These are phyloP conservation scores for Pachycephala philippinensis DNA, from an alignment of 2,113 vertebrate species.

Conservation along the genomic window DNA sequence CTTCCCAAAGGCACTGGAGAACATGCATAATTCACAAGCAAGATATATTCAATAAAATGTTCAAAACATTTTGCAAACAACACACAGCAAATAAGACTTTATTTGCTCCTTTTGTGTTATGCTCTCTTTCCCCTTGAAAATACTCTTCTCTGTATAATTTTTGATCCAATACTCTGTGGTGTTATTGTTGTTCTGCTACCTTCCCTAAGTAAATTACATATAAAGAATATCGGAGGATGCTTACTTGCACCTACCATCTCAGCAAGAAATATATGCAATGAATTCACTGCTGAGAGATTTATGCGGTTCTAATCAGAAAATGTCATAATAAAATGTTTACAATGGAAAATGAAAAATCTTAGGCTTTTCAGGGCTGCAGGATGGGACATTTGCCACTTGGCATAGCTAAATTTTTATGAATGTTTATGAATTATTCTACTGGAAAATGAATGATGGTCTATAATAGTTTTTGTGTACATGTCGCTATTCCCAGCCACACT, in stretches of 20 bases:
- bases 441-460: conserved; percentile 46
- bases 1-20: not conserved
- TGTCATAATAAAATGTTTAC: conserved; percentile 48
- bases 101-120: not conserved
- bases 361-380: not conserved
- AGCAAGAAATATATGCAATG: not conserved
- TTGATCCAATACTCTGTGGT: not conserved
- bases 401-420: conserved; percentile 28
- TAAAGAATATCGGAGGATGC: not conserved
- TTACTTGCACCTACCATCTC: not conserved
- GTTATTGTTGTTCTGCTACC: not conserved
- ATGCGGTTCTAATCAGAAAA: not conserved
- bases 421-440: conserved; percentile 59
- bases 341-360: conserved; percentile 51
- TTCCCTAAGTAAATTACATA: not conserved
- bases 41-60: conserved; percentile 1
- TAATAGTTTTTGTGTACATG: conserved; percentile 16
- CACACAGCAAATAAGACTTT: not conserved
- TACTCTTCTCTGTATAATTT: not conserved
- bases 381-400: not conserved
- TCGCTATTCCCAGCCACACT: not conserved
- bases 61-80: not conserved
- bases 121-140: not conserved
- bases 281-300: conserved; percentile 16
- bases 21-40: conserved; percentile 18